Base-by-base conservation (phyloP, 2,888 invertebrate species). In the Acholoe squamosa region DNA sequence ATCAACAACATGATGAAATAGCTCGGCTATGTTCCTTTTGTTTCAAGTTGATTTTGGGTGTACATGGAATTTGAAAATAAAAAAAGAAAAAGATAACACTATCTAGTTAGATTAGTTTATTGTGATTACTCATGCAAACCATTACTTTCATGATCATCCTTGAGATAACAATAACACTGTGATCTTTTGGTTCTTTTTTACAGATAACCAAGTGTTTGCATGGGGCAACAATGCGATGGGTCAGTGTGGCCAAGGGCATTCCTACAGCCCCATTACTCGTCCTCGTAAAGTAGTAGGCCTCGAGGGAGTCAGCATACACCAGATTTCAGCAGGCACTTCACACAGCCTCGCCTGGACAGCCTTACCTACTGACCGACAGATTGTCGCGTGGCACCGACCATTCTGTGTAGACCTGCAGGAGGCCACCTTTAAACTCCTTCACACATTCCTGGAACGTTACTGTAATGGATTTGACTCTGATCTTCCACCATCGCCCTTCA, bases 211-310 rank as follows among this genome's bases (percentile, higher is more conserved):
- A 91, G 95, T 96, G 34, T 97, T 96, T 94, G 96, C 97, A 0
- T 97, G 97, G 97, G 97, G 97, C n/a, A 96, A 96, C 92, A 97
- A 97, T 94, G 96, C 97, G 0, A 97, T 97, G 97, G 97, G 97
- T 0, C 97, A 97, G 94, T 97, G 97, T 95, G 97, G 97, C 0
- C 97, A 97, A 93, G 97, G 97, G 1, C 97, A 97, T 94, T 96
- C 96, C 0, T 96, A 96, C 61, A 97, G 97, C 91, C 97, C 97
- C 3, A 96, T 97, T 5, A 96, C 96, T 0, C 95, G 96, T 89
- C 97, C 97, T 0, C 95, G 96, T 77, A 96, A 96, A 94, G 97
- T 97, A 0, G 94, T 96, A 43, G 97, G 97, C 0, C 93, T 97
- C 31, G 96, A 96, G 34, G 96, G 96, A 0, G 95, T 96, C 0